A percentile compares a stretch with the other conserved stretches of the same genome.
phyloP scores from a whole-genome alignment of 1,140 invertebrate species.

The Heterodera carotae region DNA sequence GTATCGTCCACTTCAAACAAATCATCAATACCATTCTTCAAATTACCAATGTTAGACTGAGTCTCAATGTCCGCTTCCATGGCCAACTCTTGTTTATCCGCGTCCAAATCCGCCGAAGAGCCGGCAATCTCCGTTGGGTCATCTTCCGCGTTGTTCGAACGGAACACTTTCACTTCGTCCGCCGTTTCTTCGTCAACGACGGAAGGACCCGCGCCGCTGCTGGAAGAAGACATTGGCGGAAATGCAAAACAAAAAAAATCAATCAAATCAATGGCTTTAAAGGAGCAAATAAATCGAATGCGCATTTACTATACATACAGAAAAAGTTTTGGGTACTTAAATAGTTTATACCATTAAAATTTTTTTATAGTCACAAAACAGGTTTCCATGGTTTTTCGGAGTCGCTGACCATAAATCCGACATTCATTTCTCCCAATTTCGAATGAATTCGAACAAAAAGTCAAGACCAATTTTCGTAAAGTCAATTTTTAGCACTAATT shows the following conservation, averaged over 20 bases:
- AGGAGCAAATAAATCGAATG: neutral
- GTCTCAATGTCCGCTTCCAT: constrained; percentile 24
- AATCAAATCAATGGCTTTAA: neutral
- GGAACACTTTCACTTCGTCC: constrained; percentile 34
- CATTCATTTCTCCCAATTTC: no score
- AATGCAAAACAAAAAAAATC: neutral
- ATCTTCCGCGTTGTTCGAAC: constrained; percentile 15
- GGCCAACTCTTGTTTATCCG: constrained; percentile 26
- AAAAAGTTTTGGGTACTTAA: no score
- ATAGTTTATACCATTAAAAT: no score
- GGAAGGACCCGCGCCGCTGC: neutral
- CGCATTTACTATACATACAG: no score
- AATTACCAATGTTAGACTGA: constrained; percentile 13
- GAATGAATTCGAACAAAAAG: no score
- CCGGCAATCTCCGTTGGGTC: constrained; percentile 24
- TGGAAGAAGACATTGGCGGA: constrained; percentile 10
- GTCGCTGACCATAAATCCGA: no score
- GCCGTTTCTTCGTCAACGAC: constrained; percentile 19
- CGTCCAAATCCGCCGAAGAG: constrained; percentile 20
- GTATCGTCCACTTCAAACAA: neutral
- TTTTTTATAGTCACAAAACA: no score
- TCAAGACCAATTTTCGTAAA: no score
- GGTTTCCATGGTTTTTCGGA: no score
- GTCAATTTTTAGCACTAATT: no score
- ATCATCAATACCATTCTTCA: neutral